These are phyloP conservation scores for Achroia grisella DNA, from an alignment of 1,140 invertebrate species.

Conservation along the genomic window DNA sequence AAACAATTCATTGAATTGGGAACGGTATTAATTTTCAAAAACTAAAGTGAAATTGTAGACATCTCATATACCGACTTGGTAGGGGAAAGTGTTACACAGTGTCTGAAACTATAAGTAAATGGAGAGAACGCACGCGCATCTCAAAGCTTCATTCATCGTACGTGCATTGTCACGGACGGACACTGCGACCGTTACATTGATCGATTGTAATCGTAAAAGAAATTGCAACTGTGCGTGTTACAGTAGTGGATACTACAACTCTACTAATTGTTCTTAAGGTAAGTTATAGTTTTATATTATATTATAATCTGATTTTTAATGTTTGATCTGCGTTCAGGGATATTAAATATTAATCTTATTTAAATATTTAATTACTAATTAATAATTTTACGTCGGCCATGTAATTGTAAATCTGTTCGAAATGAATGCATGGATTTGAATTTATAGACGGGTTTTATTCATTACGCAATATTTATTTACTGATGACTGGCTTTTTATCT, in stretches of 20 bases:
- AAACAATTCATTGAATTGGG: no score
- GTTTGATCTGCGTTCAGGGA: no score
- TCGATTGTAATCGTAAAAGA: no score
- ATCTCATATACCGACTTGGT: constrained; percentile 27
- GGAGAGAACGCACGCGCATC: constrained; percentile 20
- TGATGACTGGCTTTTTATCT: no score
- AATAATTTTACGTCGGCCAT: no score
- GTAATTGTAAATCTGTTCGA: no score
- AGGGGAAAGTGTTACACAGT: constrained; percentile 58
- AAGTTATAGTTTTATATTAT: background rate
- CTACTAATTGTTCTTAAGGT: background rate
- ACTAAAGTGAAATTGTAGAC: constrained; percentile 20
- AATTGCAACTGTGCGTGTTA: constrained; percentile 6
- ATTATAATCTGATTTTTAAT: no score
- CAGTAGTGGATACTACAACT: constrained; percentile 4
- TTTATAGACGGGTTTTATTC: no score
- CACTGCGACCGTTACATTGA: background rate
- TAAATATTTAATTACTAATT: no score
- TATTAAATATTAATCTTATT: no score
- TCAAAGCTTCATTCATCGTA: constrained; percentile 26
- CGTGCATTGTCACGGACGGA: constrained; percentile 21
- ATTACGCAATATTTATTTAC: no score
- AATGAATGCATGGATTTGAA: no score
- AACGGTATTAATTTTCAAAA: constrained; percentile 9
- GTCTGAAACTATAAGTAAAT: constrained; percentile 60